Base-by-base conservation (phyloP, 2,888 invertebrate genomes). In the Amitus sp. region DNA sequence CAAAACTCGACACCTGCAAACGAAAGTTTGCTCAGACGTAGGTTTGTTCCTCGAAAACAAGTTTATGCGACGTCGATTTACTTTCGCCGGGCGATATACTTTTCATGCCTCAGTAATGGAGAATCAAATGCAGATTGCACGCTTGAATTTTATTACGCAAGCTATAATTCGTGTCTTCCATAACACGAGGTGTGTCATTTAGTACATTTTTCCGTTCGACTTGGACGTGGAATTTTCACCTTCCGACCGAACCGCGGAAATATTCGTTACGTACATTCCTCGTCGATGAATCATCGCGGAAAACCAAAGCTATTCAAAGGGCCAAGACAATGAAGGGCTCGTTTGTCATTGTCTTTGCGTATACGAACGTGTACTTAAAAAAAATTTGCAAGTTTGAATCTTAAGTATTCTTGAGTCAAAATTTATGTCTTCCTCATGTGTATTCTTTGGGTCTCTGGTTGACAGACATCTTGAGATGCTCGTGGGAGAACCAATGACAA, bases 1-100 rank as follows among this genome's bases (percentile, higher is more conserved):
- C 7, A 3, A 7, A 23, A 23, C 3, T 49, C 53, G 54, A 63
- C 55, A 51, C 39, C 51, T 58, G 51, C 52, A 52, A 56, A 63
- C 51, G 59, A 59, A 59, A 63, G 63, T 59, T 59, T 23, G 28
- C 52, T 49, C 43, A 58, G 45, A 51, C 63, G 55, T 58, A 55
- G 55, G 46, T 51, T 59, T 52, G 63, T 59, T 52, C 55, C 56
- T 52, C 52, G 63, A 56, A 59, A 63, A 63, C 63, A 55, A 59
- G 59, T 63, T 63, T 59, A 55, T 58, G 51, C 58, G 59, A 63
- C 55, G 55, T 63, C 52, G 56, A 63, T 59, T 63, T 59, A 63
- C 63, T 63, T 63, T 63, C 63, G 59, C 63, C 63, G 50, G 55
- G 59, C 56, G 59, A 59, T 63, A 59, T 53, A 59, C 63, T 63